Base-by-base conservation (phyloP, 2,888 invertebrate genomes). In the Melanostoma scalare region DNA sequence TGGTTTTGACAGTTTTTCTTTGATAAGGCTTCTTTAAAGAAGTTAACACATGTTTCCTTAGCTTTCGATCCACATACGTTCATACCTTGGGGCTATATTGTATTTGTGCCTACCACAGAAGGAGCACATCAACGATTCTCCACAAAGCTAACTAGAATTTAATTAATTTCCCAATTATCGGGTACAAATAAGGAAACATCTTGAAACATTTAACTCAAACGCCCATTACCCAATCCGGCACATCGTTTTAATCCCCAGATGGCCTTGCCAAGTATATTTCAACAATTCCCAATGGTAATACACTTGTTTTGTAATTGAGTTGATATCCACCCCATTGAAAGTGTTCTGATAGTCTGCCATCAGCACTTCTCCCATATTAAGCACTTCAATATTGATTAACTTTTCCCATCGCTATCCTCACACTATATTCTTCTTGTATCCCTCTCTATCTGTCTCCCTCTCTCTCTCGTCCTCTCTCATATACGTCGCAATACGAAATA, bases 271-370 rank as follows among this genome's bases (percentile, higher is more conserved):
- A 33, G 58, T 31, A 42, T 58, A 58, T 20, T 20, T 50, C n/a
- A 31, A 58, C 6, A 58, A 58, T 58, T 40, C 58, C n/a, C 58
- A 58, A 42, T 33, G 42, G 42, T 30, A n/a, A 3, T 8, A 56
- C 40, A 30, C 33, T 10, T 33, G 33, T 42, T 60, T 60, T 44
- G 44, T 60, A 60, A 60, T 60, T 60, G 46, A 46, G 60, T 60
- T 60, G 10, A 44, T 20, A 35, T 60, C 35, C 20, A 20, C 10
- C 4, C 4, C 40, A 8, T 60, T 60, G 10, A 42, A 42, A 42
- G 33, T 42, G 42, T 53, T 0, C 8, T 10, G 55, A 4, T 40
- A 40, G 20, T 6, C n/a, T 46, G 3, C n/a, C 50, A 31, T n/a
- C 31, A 30, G 2, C 46, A 50, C 8, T 31, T 9, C 31, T 33